Evolutionary conservation across 2,113 vertebrate genomes (phyloP), one percentile per base, ranked within the genome.

Genomic region (Holacanthus passer): DNA sequence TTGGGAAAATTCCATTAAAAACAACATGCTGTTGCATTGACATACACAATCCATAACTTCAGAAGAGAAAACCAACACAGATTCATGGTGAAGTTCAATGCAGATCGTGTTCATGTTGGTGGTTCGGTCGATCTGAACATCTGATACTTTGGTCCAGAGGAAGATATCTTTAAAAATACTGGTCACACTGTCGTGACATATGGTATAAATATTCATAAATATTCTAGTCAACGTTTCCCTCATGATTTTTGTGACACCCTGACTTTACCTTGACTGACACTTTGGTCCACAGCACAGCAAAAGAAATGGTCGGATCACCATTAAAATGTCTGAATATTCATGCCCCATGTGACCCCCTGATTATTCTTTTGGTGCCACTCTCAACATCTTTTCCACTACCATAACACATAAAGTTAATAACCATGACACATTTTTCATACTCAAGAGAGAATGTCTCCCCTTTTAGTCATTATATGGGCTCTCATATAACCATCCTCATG

Each of bases 1-100:
- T 65, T 63, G 53, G 3, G 16, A 52, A 27, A 20, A 71, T 72
- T 37, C 50, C 17, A 65, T 48, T 29, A 65, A 65, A 58, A 81
- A 32, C 31, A 50, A 58, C 59, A 55, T n/a, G 24, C 47, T 56
- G 73, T 7, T 14, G 31, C 17, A 19, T n/a, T 48, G 39, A 13
- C 39, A 19, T 10, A 37, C 8, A 19, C 7, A 56, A 65, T 55
- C 43, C 9, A 8, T 52, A 32, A 43, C 12, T 17, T 12, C 7
- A 24, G 14, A 68, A 31, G 31, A 39, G 19, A 37, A 31, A 4
- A 29, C 19, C 14, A 13, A 20, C 47, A 55, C 3, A 53, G 43
- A 81, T 60, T 20, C 60, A 52, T 3, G 24, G 24, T 24, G 31
- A 31, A 4, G 2, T n/a, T 47, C 14, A n/a, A 58, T 37, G 12